These are phyloP conservation scores for Acanthococcus lagerstroemiae DNA, from an alignment of 2,888 invertebrate species.

Conservation along the genomic window DNA sequence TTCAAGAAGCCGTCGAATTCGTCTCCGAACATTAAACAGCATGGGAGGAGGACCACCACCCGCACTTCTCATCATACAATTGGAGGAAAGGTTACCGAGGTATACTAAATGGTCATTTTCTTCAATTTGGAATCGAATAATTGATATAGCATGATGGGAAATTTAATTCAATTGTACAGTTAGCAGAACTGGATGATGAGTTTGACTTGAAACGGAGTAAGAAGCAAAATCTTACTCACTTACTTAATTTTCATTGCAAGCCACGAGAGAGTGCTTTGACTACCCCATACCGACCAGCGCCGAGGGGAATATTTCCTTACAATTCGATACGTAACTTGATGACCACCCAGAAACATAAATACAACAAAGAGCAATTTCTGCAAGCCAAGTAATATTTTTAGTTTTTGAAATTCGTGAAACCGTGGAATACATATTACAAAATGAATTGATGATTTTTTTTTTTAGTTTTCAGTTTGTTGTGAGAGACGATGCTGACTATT, in stretches of 20 bases:
- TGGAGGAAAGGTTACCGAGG: constrained; percentile 28
- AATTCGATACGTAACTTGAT: constrained; percentile 41
- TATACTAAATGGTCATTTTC: too few species aligned
- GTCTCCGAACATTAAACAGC: constrained; percentile 13
- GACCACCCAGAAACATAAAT: constrained; percentile 54
- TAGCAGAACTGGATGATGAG: constrained; percentile 45
- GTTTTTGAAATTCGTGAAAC: not conserved
- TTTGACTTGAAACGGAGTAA: constrained; percentile 55
- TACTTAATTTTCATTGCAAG: constrained; percentile 82
- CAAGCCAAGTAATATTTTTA: constrained; percentile 71
- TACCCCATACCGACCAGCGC: constrained; percentile 13
- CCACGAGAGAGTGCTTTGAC: constrained; percentile 45
- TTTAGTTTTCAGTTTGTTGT: constrained; percentile 97
- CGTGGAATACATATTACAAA: not conserved
- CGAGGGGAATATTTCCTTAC: constrained; percentile 14
- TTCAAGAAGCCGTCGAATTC: not conserved
- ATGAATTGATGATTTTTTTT: too few species aligned
- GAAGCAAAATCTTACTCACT: constrained; percentile 85
- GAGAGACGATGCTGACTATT: constrained; percentile 67
- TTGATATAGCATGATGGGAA: too few species aligned
- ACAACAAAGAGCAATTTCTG: constrained; percentile 86
- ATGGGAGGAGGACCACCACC: constrained; percentile 12
- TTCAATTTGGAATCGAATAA: too few species aligned
- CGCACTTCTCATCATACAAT: constrained; percentile 22
- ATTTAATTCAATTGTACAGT: constrained; percentile 5